Evolutionary conservation across 2,888 invertebrate genomes (phyloP), one percentile per base, ranked within the genome.

Genomic region (Chrysolina oricalcia): DNA sequence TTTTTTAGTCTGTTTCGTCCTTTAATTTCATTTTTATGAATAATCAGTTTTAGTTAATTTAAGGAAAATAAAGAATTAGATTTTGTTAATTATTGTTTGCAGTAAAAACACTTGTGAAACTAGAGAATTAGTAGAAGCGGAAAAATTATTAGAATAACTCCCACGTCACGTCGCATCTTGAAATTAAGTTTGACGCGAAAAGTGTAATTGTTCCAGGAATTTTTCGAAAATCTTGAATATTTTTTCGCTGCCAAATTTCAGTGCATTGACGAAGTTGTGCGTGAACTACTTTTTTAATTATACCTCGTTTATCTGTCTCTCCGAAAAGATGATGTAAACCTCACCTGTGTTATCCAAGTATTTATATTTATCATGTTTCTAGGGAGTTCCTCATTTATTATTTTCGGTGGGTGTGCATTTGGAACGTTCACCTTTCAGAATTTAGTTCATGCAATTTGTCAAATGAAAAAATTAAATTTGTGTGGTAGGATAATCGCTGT

Each of bases 381-480:
- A 59, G 27, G 35, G 27, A 35, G 35, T 27, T 27, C 35, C 59
- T 59, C 59, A 59, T 59, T 59, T 59, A 68, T 68, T 40, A 68
- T 68, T 53, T 53, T 53, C 19, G 40, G 56, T 53, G 8, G 19
- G 48, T 53, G 53, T 19, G 56, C 35, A 19, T 27, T 68, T 40
- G 8, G 68, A 53, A 53, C 68, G 23, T 68, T 68, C 53, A 68
- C 68, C 68, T 68, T 41, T 68, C 56, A n/a, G 53, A 68, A 68
- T 50, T 27, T 40, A 68, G 68, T 53, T 68, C 68, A 68, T 9
- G 48, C 46, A 50, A 21, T 68, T 68, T 53, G 68, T 68, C 59
- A 27, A 9, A 35, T 13, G 11, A 53, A 59, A 59, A 59, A 59
- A 59, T 27, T 6, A 35, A 19, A 19, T 23, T 2, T 13, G 43